Evolutionary conservation across 2,888 invertebrate genomes (phyloP).

Genomic region (Agrilus biguttatus): DNA sequence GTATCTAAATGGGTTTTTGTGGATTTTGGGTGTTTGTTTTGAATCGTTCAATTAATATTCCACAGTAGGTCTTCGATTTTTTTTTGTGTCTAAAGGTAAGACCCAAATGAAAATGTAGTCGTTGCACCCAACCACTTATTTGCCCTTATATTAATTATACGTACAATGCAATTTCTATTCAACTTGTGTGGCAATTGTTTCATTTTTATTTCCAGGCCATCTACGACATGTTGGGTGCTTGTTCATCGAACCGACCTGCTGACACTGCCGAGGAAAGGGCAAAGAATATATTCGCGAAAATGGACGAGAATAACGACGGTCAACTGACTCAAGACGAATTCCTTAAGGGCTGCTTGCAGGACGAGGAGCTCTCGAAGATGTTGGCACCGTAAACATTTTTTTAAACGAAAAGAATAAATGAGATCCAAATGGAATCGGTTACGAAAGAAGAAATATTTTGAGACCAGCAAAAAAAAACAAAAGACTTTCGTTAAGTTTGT

Average conservation of each 20-base stretch:
- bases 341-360: slow-evolving; percentile 92
- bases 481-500: no score
- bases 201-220: slow-evolving; percentile 65
- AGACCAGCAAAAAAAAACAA: not conserved
- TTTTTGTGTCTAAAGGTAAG: no score
- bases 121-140: no score
- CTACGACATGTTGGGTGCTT: slow-evolving; percentile 98
- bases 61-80: no score
- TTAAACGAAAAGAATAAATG: no score
- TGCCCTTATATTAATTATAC: no score
- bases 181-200: not conserved
- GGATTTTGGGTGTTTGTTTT: no score
- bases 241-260: slow-evolving; percentile 86
- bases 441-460: not conserved
- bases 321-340: slow-evolving; percentile 97
- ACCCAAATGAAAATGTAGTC: no score
- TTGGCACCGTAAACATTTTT: slow-evolving; percentile 64
- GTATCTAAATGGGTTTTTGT: no score
- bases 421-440: not conserved
- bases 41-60: no score
- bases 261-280: slow-evolving; percentile 96
- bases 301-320: slow-evolving; percentile 99
- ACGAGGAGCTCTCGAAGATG: slow-evolving; percentile 91
- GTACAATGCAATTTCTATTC: no score
- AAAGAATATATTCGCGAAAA: slow-evolving; percentile 97